Base-by-base conservation (phyloP, 2,113 vertebrate species). In the Apaloderma vittatum region DNA sequence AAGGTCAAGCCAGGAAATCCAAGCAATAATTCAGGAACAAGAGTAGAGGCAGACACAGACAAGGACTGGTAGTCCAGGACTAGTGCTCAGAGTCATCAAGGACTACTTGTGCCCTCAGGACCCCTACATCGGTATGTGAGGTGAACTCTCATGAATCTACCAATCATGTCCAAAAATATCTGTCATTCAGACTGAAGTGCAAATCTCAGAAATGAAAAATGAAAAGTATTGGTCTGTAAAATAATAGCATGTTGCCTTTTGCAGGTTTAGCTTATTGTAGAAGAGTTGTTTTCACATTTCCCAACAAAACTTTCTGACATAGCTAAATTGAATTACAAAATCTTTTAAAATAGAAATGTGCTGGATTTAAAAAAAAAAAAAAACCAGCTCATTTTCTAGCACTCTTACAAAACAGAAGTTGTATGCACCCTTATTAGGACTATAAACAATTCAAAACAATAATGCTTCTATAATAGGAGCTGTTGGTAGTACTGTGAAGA, bases 291-390 rank as follows among this genome's bases (percentile, higher is more conserved):
- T 91, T 94, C 51, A 61, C 26, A 24, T 88, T 96, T 94, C 46
- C 74, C 54, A 91, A 1, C 58, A 65, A 90, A 90, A 84, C 15
- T 51, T 29, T 29, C 16, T 80, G 87, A 80, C 58, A 81, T 32
- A 90, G 51, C 49, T 81, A 74, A 95, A 94, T 59, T 93, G 96
- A 89, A 93, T 95, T 90, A 86, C 85, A 85, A 85, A 97, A 90
- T 32, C 40, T 72, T 88, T 95, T 89, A 94, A 92, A 93, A 79
- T 1, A 88, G 36, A 71, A 93, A 78, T 72, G 48, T 73, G 54
- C 43, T 79, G 20, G 36, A 61, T 88, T 97, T 75, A 1, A 40
- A 40, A 1, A 71, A 86, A 84, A 1, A 40, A 40, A 1, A 71
- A 86, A 84, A 90, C 52, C 30, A 29, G 17, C 37, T 94, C 15